Evolutionary conservation across 1,140 invertebrate genomes (phyloP), one percentile per base, ranked within the genome.

Genomic region (Orchestia grillus): DNA sequence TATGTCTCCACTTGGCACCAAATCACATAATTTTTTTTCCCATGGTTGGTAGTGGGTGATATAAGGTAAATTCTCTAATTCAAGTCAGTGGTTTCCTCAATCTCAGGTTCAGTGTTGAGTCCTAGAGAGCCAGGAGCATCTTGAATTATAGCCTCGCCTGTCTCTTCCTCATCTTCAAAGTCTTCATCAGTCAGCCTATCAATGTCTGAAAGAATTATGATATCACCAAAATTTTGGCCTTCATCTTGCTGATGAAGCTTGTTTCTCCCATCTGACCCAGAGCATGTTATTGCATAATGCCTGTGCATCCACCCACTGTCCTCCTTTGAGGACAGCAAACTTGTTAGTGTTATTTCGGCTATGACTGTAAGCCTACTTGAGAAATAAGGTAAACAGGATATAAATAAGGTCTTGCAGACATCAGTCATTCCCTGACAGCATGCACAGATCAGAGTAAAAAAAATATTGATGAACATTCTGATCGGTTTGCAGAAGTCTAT

Each of bases 71-170:
- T n/a, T n/a, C 47, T 23, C 90, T 91, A 6, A 91, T 44, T 91
- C 44, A 43, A 42, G 44, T 91, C 44, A 42, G 90, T 91, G 90
- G 90, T 91, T 44, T 91, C 90, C 90, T 91, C 6, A 91, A 91
- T 91, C 44, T 91, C 90, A 91, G 6, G 90, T 43, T 91, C 90
- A 91, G 90, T 91, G 90, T 91, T 6, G 23, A 91, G 90, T 23
- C 23, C 90, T 91, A 91, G 90, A 91, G 90, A 91, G 90, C 90
- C 90, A 23, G 90, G 90, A 91, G 23, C 90, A 91, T 91, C 90
- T 91, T 91, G 90, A 91, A 91, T 91, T 91, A 91, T 91, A 23
- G 90, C 90, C 23, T 91, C 23, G 90, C 90, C 90, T 44, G n/a
- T 91, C 90, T 91, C 90, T 91, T 23, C 90, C 90, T 91, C 90